Percentiles rank a stretch among this genome's conserved stretches.
phyloP scores from a whole-genome alignment of 1,140 invertebrate genomes.

The Marisa cornuarietis region DNA sequence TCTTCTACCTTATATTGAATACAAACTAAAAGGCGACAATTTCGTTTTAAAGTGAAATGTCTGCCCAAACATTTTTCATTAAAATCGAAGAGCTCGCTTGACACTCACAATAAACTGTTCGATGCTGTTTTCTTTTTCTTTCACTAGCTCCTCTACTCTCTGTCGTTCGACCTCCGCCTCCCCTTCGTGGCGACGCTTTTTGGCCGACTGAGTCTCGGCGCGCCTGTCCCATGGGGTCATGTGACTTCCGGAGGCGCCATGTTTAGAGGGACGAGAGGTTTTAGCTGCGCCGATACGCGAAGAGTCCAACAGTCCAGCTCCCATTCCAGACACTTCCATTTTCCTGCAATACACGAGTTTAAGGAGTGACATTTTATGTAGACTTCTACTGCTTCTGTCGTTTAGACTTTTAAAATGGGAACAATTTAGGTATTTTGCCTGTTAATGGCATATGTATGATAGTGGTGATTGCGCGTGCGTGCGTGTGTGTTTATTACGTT shows the following conservation, averaged over 20 bases:
- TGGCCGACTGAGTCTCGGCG: constrained; percentile 48
- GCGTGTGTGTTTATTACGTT: too few relatives aligned
- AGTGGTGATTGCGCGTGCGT: too few relatives aligned
- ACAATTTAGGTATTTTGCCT: too few relatives aligned
- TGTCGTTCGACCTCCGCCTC: constrained; percentile 50
- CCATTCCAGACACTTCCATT: background rate
- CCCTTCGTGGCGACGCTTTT: constrained; percentile 42
- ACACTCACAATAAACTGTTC: constrained; percentile 55
- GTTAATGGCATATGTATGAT: too few relatives aligned
- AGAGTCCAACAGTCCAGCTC: constrained; percentile 6
- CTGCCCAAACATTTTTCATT: too few relatives aligned
- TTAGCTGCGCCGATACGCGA: background rate
- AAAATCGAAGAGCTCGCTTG: background rate
- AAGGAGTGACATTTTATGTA: too few relatives aligned
- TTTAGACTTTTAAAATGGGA: too few relatives aligned
- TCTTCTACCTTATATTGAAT: too few relatives aligned
- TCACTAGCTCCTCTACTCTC: constrained; percentile 48
- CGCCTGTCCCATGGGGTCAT: constrained; percentile 62
- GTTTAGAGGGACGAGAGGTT: background rate
- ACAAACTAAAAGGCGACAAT: too few relatives aligned
- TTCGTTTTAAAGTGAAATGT: too few relatives aligned
- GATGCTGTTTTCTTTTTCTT: constrained; percentile 61
- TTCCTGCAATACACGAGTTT: background rate
- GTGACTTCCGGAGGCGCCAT: constrained; percentile 35
- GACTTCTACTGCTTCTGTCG: too few relatives aligned